Evolutionary conservation across 2,113 vertebrate species (phyloP).

Genomic region (Indicator indicator): DNA sequence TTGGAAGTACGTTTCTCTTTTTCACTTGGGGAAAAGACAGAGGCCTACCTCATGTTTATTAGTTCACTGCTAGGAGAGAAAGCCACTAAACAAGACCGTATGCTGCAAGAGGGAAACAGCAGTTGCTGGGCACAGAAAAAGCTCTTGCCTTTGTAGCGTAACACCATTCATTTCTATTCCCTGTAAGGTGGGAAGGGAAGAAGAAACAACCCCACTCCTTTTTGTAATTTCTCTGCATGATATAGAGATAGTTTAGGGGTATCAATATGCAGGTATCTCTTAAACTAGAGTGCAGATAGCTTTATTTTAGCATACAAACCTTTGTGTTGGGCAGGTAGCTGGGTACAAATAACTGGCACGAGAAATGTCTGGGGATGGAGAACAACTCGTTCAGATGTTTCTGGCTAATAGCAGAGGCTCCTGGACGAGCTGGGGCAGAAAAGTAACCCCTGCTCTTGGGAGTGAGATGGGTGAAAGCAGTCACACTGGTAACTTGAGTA

Average conservation of each 20-base stretch:
- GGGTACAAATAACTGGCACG: neutral
- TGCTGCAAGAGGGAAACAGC: neutral
- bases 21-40: slow-evolving; percentile 32
- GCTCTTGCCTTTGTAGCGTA: neutral
- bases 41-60: slow-evolving; percentile 6
- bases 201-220: fast-evolving
- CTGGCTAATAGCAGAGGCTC: neutral
- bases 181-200: neutral
- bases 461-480: neutral
- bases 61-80: slow-evolving; percentile 9
- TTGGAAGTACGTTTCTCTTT: neutral
- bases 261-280: neutral
- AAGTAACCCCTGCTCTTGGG: neutral
- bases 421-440: neutral
- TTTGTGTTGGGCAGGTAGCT: neutral
- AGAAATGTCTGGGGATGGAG: fast-evolving
- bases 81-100: slow-evolving; percentile 25
- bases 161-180: neutral
- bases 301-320: neutral
- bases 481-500: neutral
- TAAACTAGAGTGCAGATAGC: neutral
- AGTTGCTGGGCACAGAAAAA: slow-evolving; percentile 8
- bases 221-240: fast-evolving
- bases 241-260: neutral
- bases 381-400: fast-evolving